Evolutionary conservation across 2,113 vertebrate genomes (phyloP).

Genomic region (Ochotona princeps): DNA sequence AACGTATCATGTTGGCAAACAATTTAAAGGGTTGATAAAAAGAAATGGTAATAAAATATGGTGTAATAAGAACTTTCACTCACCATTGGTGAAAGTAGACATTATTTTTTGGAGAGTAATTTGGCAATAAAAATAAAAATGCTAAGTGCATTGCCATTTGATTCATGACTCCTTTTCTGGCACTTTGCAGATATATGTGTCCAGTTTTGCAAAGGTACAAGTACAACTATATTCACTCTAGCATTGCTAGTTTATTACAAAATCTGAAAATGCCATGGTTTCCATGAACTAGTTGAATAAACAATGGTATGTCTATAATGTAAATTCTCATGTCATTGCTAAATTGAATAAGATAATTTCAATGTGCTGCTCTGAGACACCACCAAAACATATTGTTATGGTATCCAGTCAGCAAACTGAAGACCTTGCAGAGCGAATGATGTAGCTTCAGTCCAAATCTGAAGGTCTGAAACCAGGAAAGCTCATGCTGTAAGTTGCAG

Average conservation of each 20-base stretch:
- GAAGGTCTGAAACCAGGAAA: not conserved
- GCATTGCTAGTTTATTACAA: not conserved
- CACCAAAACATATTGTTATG: not conserved
- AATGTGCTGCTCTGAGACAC: not conserved
- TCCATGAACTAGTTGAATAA: slow-evolving; percentile 21
- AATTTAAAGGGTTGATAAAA: slow-evolving; percentile 16
- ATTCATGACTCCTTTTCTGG: not conserved
- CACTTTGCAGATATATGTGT: not conserved
- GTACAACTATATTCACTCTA: not conserved
- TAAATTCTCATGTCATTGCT: not conserved
- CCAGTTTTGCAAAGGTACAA: not conserved
- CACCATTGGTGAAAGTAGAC: not conserved
- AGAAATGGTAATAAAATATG: not conserved
- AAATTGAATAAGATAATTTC: slow-evolving; percentile 25
- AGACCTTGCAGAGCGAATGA: not conserved
- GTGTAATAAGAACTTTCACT: not conserved
- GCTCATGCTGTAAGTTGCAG: not conserved
- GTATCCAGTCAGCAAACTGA: not conserved
- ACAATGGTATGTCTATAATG: not conserved
- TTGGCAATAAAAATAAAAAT: slow-evolving; percentile 22
- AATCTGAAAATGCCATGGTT: not conserved
- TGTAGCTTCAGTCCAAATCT: not conserved
- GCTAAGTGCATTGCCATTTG: not conserved
- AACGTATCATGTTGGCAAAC: not conserved
- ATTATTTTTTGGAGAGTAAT: not conserved